These are phyloP conservation scores for Pipistrellus pipistrellus DNA, from an alignment of 2,797 vertebrate genomes.

Conservation along the genomic window DNA sequence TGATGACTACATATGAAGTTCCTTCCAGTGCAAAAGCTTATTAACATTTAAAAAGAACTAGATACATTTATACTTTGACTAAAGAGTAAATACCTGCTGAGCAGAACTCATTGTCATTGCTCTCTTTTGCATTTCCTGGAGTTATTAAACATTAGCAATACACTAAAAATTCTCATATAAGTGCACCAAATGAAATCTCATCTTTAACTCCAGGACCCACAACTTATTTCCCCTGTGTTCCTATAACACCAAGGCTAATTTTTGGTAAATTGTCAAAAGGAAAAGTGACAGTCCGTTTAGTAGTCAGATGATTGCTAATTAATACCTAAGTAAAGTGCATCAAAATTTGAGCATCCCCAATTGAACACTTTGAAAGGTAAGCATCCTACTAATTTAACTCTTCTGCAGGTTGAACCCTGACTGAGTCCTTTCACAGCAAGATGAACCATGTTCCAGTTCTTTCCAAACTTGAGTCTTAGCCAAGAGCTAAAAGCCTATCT, in stretches of 20 bases:
- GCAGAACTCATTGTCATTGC: slow-evolving; percentile 69
- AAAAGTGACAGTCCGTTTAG: slow-evolving; percentile 89
- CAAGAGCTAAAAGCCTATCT: slow-evolving; percentile 5
- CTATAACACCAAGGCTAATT: slow-evolving; percentile 68
- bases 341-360: slow-evolving; percentile 86
- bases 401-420: slow-evolving; percentile 78
- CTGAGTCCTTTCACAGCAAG: slow-evolving; percentile 81
- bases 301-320: slow-evolving; percentile 89
- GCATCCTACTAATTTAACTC: slow-evolving; percentile 86
- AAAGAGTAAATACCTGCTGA: slow-evolving; percentile 59
- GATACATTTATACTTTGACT: slow-evolving; percentile 69
- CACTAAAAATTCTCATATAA: slow-evolving; percentile 74
- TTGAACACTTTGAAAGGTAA: slow-evolving; percentile 87
- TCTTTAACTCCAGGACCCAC: slow-evolving; percentile 49
- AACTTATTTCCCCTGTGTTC: slow-evolving; percentile 60
- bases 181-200: slow-evolving; percentile 51
- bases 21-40: slow-evolving; percentile 72
- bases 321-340: slow-evolving; percentile 86
- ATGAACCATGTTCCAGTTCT: slow-evolving; percentile 52
- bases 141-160: slow-evolving; percentile 75
- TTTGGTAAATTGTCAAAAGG: slow-evolving; percentile 79
- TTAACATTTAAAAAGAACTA: slow-evolving; percentile 77
- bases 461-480: slow-evolving; percentile 58
- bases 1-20: slow-evolving; percentile 56
- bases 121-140: slow-evolving; percentile 77